A percentile compares a stretch with the other conserved stretches of the same genome.
phyloP scores from a whole-genome alignment of 2,797 vertebrate species.

The Characodon lateralis region DNA sequence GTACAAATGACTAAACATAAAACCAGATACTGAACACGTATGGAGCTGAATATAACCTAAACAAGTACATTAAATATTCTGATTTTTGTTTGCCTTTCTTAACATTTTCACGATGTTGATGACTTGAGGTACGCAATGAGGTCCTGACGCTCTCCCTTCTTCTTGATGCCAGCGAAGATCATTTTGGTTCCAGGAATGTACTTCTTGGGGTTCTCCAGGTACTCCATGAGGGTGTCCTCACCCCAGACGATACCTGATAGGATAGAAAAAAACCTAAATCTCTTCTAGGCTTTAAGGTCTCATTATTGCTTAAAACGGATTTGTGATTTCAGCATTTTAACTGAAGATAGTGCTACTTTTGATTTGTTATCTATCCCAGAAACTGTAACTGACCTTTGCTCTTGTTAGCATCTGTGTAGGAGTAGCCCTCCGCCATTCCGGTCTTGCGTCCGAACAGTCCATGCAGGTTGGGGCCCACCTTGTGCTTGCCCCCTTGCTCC shows the following conservation, averaged over 20 bases:
- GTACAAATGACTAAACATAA: conserved; percentile 62
- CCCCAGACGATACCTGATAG: conserved; percentile 80
- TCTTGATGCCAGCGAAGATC: conserved; percentile 90
- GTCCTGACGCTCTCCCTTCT: conserved; percentile 87
- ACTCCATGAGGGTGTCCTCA: conserved; percentile 84
- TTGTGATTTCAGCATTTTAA: no score
- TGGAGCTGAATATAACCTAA: conserved; percentile 39
- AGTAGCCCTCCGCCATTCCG: conserved; percentile 81
- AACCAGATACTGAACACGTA: conserved; percentile 25
- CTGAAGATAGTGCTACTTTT: no score
- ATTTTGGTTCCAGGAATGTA: conserved; percentile 91
- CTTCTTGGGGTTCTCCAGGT: conserved; percentile 93
- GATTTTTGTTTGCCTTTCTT: neutral
- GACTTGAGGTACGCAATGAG: conserved; percentile 87
- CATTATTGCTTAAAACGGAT: no score
- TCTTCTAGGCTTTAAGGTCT: no score
- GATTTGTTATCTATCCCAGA: neutral
- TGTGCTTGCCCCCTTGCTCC: conserved; percentile 84
- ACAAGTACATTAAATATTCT: conserved; percentile 59
- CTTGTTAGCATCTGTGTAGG: conserved; percentile 87
- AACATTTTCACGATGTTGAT: conserved; percentile 79
- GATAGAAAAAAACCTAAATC: neutral
- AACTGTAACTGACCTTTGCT: conserved; percentile 79
- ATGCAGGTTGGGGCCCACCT: conserved; percentile 84
- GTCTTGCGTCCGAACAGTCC: conserved; percentile 82